Evolutionary conservation across 2,888 invertebrate genomes (phyloP).

Genomic region (Lamproptera curius): DNA sequence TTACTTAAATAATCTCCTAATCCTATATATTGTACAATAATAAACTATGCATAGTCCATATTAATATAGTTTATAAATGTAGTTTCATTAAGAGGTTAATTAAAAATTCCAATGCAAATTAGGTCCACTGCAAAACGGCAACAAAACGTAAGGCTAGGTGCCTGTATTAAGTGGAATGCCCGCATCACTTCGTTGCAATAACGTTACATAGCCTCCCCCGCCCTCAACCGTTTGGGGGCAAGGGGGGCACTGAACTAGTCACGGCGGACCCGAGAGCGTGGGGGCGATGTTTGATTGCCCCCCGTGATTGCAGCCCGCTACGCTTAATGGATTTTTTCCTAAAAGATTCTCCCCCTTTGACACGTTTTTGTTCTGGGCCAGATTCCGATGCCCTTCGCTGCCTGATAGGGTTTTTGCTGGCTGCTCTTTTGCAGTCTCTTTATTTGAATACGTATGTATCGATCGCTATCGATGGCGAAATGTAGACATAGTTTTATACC

Average conservation of each 20-base stretch:
- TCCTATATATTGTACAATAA: no score
- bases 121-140: neutral
- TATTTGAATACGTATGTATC: slow-evolving; percentile 1
- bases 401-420: slow-evolving; percentile 15
- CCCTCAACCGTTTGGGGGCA: neutral
- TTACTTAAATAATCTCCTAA: no score
- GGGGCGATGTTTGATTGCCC: slow-evolving; percentile 23
- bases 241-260: slow-evolving; percentile 15
- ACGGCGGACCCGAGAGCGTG: neutral
- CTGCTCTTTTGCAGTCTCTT: neutral
- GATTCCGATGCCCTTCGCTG: slow-evolving; percentile 19
- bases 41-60: no score
- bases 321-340: slow-evolving; percentile 28
- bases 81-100: no score
- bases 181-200: slow-evolving; percentile 19
- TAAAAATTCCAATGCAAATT: neutral
- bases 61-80: no score
- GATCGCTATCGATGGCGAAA: no score
- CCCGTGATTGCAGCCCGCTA: slow-evolving; percentile 33
- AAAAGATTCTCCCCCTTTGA: slow-evolving; percentile 25
- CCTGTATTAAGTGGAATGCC: slow-evolving; percentile 16
- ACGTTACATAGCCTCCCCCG: neutral
- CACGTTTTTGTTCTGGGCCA: slow-evolving; percentile 14
- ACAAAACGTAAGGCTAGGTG: neutral
- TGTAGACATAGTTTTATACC: no score